These are phyloP conservation scores for Formicarius rufipectus DNA, from an alignment of 2,113 vertebrate species.

Conservation along the genomic window DNA sequence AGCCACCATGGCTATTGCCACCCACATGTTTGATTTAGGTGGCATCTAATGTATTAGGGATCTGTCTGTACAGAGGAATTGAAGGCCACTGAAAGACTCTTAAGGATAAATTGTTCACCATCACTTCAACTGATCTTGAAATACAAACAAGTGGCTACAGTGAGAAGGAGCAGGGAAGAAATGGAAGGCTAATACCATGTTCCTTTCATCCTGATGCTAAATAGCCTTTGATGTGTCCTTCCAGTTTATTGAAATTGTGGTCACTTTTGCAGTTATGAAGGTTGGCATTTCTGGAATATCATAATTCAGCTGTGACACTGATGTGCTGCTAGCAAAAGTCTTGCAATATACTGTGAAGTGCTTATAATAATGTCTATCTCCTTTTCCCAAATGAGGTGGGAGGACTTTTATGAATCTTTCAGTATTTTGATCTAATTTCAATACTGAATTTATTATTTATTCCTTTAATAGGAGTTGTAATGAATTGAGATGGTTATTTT, in stretches of 20 bases:
- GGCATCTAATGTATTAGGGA: background rate
- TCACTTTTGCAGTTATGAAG: background rate
- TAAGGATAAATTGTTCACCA: background rate
- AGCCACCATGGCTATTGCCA: background rate
- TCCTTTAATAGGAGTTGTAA: slow-evolving; percentile 18
- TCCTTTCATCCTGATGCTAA: background rate
- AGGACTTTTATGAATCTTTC: slow-evolving; percentile 17
- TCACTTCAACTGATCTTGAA: background rate
- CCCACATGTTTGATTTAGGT: background rate
- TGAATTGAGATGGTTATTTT: background rate
- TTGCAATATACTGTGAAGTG: background rate
- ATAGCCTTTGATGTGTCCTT: slow-evolving; percentile 19
- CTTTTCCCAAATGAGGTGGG: background rate
- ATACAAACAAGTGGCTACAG: background rate
- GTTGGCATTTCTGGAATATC: background rate
- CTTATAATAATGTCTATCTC: background rate
- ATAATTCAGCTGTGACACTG: slow-evolving; percentile 15
- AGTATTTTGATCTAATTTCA: slow-evolving; percentile 45
- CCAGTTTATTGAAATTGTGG: background rate
- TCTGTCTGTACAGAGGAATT: background rate
- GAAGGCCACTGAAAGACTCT: background rate
- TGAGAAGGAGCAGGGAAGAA: background rate
- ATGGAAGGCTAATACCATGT: background rate
- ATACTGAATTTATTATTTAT: background rate
- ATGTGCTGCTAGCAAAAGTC: slow-evolving; percentile 6